Conservation (phyloP, 2,888 invertebrate species). For the Ametastegia equiseti region DNA sequence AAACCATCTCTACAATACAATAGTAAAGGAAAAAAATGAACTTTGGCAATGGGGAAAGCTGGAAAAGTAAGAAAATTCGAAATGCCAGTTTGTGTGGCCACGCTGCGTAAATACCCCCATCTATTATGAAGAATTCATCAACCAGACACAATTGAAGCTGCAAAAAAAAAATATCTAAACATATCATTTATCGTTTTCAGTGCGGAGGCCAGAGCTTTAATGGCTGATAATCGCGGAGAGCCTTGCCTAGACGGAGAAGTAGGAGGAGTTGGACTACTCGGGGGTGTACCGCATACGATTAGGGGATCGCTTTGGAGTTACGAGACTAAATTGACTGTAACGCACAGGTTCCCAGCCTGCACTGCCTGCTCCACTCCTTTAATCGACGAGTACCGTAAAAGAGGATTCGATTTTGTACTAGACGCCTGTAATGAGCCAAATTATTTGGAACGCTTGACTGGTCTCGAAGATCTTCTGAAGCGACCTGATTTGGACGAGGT, state of each 20-base stretch:
- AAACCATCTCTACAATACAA: no score
- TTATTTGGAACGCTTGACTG: conserved; percentile 82
- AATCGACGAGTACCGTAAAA: conserved; percentile 70
- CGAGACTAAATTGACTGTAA: conserved; percentile 90
- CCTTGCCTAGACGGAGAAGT: conserved; percentile 75
- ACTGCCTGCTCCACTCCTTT: conserved; percentile 89
- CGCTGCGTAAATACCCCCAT: neutral
- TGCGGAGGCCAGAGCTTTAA: conserved; percentile 67
- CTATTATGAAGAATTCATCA: neutral
- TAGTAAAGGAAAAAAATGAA: no score
- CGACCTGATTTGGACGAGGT: conserved; percentile 72
- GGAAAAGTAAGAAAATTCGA: no score
- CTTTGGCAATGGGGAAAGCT: no score
- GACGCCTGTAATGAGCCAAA: conserved; percentile 80
- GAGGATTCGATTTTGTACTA: conserved; percentile 78
- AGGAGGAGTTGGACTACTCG: conserved; percentile 82
- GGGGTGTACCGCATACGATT: conserved; percentile 94
- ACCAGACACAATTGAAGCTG: no score
- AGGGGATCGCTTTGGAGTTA: conserved; percentile 93
- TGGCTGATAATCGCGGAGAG: conserved; percentile 77
- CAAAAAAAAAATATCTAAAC: neutral
- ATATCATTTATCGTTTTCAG: conserved; percentile 55
- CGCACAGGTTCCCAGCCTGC: conserved; percentile 91
- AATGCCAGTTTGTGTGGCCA: no score
- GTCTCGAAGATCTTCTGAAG: conserved; percentile 76